A percentile compares a stretch with the other conserved stretches of the same genome.
Evolutionary conservation across 2,113 vertebrate species (phyloP).

Genomic region (Alaudala cheleensis): DNA sequence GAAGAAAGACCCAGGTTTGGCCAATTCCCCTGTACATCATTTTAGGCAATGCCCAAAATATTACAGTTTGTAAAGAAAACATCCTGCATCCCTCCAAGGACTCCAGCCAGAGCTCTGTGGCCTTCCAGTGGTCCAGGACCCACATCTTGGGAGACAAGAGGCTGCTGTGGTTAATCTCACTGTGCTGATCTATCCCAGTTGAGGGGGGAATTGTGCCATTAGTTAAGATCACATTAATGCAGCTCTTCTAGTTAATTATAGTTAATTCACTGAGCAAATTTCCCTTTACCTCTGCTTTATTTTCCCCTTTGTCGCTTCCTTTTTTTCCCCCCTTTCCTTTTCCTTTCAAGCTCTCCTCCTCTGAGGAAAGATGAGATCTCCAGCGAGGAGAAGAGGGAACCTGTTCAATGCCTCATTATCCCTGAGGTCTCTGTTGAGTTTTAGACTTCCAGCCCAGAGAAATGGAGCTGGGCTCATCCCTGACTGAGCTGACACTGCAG

Average conservation of each 20-base stretch:
- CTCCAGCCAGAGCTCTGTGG: background rate
- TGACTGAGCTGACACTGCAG: constrained; percentile 45
- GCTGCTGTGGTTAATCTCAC: background rate
- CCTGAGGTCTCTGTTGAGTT: background rate
- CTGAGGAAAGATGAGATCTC: constrained; percentile 4
- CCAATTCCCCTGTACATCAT: fast-evolving
- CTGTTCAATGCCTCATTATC: background rate
- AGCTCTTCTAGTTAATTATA: background rate
- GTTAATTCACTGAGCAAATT: constrained; percentile 9
- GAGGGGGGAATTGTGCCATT: background rate
- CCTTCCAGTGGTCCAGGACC: background rate
- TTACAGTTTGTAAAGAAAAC: background rate
- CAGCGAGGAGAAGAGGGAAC: background rate
- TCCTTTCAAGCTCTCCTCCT: background rate
- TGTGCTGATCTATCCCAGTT: background rate
- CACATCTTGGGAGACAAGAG: background rate
- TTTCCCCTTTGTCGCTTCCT: background rate
- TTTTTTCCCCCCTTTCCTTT: background rate
- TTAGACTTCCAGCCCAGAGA: constrained; percentile 43
- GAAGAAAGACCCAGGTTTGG: background rate
- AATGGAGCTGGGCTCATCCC: constrained; percentile 50
- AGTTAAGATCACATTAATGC: background rate
- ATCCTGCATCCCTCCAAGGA: background rate
- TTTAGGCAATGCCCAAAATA: background rate
- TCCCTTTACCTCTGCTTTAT: background rate